Conservation (phyloP, 2,797 vertebrate genomes). For the Centropyge bicolor region DNA sequence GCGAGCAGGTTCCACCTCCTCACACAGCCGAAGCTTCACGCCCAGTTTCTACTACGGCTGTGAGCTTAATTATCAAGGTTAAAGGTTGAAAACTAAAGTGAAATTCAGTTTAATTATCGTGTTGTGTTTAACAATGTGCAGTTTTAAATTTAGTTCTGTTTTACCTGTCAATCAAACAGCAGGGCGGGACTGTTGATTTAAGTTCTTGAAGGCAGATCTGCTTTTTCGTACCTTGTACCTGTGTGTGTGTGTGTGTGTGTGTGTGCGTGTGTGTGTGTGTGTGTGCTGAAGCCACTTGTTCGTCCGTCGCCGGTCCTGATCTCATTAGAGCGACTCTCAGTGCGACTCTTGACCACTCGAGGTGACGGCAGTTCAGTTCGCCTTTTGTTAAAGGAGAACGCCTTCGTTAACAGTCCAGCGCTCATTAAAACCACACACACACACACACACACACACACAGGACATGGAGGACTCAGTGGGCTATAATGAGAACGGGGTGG, state of each 20-base stretch:
- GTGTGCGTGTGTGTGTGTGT: neutral
- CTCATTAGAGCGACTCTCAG: constrained; percentile 80
- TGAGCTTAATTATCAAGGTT: too few relatives aligned
- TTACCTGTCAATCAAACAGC: constrained; percentile 1
- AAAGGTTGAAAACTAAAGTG: too few relatives aligned
- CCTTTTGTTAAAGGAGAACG: constrained; percentile 69
- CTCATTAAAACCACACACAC: constrained; percentile 69
- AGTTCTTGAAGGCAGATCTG: neutral
- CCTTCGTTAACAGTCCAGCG: constrained; percentile 75
- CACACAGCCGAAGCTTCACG: too few relatives aligned
- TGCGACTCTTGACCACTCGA: constrained; percentile 67
- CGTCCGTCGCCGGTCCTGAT: constrained; percentile 39
- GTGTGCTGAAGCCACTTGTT: constrained; percentile 28
- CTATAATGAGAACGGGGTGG: constrained; percentile 73
- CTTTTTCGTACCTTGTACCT: neutral
- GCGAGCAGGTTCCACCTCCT: too few relatives aligned
- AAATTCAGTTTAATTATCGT: too few relatives aligned
- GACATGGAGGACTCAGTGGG: constrained; percentile 23
- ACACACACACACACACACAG: constrained; percentile 17
- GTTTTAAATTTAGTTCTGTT: too few relatives aligned
- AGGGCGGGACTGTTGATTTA: neutral
- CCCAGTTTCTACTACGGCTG: too few relatives aligned
- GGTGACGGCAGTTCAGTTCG: constrained; percentile 66
- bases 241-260: neutral
- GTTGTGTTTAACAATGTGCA: too few relatives aligned